Conservation (phyloP, 1,140 invertebrate genomes). For the Cydia strobilella region DNA sequence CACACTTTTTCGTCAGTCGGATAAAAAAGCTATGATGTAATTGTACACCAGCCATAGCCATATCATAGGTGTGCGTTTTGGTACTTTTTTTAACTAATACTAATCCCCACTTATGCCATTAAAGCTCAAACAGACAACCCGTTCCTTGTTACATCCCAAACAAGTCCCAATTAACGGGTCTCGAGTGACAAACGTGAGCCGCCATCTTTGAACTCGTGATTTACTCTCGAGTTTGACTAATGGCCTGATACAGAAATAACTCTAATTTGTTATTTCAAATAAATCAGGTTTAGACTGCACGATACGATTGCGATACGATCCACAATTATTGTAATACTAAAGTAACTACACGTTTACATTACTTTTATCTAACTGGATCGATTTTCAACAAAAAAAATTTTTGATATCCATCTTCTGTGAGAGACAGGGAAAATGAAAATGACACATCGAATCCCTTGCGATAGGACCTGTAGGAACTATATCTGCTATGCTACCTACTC, state of each 20-base stretch:
- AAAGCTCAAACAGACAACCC: constrained; percentile 28
- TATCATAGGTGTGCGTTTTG: neutral
- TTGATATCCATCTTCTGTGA: too few relatives aligned
- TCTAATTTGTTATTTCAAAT: constrained; percentile 63
- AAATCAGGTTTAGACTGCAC: constrained; percentile 35
- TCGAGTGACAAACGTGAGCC: constrained; percentile 53
- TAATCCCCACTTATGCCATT: constrained; percentile 25
- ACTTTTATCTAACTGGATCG: too few relatives aligned
- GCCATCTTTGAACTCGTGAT: constrained; percentile 53
- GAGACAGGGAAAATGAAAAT: too few relatives aligned
- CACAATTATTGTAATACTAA: too few relatives aligned
- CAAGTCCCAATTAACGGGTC: constrained; percentile 47
- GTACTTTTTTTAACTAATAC: constrained; percentile 20
- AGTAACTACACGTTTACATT: too few relatives aligned
- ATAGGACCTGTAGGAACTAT: too few relatives aligned
- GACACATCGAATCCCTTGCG: too few relatives aligned
- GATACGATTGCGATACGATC: constrained; percentile 47
- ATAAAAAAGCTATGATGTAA: neutral
- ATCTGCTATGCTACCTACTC: too few relatives aligned
- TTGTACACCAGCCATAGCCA: neutral
- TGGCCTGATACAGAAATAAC: constrained; percentile 66
- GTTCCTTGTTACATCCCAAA: constrained; percentile 31
- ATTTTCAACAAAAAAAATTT: too few relatives aligned
- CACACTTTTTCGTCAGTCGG: neutral
- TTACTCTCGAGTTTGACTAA: constrained; percentile 60